Evolutionary conservation across 2,888 invertebrate genomes (phyloP), one percentile per base, ranked within the genome.

Genomic region (Volucella inflata): DNA sequence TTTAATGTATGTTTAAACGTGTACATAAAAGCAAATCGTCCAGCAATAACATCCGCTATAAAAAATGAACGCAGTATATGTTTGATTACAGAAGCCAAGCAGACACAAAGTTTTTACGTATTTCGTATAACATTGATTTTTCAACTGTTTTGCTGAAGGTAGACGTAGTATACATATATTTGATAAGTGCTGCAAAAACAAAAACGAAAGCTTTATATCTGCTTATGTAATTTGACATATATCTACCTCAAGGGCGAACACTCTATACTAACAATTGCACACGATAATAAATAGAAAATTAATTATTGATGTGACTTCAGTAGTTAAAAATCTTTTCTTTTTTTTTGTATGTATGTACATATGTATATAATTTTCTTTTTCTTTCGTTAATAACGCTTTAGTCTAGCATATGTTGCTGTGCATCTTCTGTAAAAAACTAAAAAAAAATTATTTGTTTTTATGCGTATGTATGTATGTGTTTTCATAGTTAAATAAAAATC

Each of bases 1-100:
- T 91, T 90, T 91, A 91, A 90, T 91, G 91, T 91, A 90, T 91
- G 90, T 90, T 74, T 62, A 81, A 90, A 89, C 91, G 89, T 90
- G 90, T 91, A 90, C 91, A 91, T 90, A 90, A 89, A 90, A 91
- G 90, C 91, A 91, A 91, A 91, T 91, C 91, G 90, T 90, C 88
- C 70, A 77, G 79, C 87, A 79, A 87, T 76, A 87, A 74, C 67
- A 83, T 55, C 80, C 87, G 82, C 81, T 88, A 88, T 78, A 51
- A 59, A 62, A 78, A 51, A 79, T 80, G 44, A 48, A 65, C 81
- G 50, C 65, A 48, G 74, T 88, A 88, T 88, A 88, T 89, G 89
- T 84, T 89, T 89, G 89, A 89, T 88, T 89, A 88, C 88, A 88
- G 80, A 78, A 30, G 76, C 51, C 60, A 68, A 74, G 17, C 85